Evolutionary conservation across 2,113 vertebrate species (phyloP), one percentile per base, ranked within the genome.

Genomic region (Etia nguti): DNA sequence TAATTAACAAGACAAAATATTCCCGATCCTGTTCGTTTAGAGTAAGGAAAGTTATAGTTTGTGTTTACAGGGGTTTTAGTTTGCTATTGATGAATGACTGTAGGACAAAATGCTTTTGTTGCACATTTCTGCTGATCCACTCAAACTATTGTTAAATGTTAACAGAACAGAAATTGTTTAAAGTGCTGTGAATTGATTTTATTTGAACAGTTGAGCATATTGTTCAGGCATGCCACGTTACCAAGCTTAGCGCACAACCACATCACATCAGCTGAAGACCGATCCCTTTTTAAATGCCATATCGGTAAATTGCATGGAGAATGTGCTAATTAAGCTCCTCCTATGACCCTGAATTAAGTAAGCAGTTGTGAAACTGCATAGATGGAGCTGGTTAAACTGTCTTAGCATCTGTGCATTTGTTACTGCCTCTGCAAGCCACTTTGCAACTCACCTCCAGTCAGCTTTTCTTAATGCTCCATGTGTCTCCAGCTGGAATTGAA

Each of bases 81-180:
- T 70, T 38, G 34, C 0, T 68, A 13, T 68, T 70, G 62, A 43
- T 70, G n/a, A 43, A 16, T 43, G 55, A 48, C 26, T 10, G 24
- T 0, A 18, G 6, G 9, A 0, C 46, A 75, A 75, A 50, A 75
- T 34, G 29, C 8, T 59, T 59, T 59, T 18, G 26, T 59, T 1
- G 16, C 22, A 18, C 22, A 20, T 0, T 29, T 26, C 41, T 29
- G 24, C 41, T 48, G 41, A 26, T 75, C 41, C 41, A 18, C 43
- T 75, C 10, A 31, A 31, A 50, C 24, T 50, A 0, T 20, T 50
- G 70, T 77, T 0, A 77, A 52, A 77, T 12, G 10, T 52, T 77
- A 31, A 20, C 10, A 5, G 24, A 48, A 31, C 0, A 50, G 6
- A 29, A 31, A 31, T 77, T 4, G 26, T 57, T 57, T 1, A 31